Evolutionary conservation across 2,113 vertebrate genomes (phyloP).

Genomic region (Bubo blakistoni): DNA sequence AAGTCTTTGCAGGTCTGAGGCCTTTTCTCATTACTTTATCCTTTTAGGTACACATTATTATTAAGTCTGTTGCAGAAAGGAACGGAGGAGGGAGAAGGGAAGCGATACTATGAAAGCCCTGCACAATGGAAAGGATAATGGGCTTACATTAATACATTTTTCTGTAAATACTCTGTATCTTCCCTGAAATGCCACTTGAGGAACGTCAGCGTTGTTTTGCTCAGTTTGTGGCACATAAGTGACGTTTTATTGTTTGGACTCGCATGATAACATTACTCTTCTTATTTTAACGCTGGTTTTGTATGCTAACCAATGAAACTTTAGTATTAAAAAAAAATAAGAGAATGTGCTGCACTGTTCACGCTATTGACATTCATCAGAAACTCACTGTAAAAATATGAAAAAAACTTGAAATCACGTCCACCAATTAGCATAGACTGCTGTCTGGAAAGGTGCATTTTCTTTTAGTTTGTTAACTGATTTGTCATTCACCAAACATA

Average conservation of each 20-base stretch:
- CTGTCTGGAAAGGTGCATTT: not conserved
- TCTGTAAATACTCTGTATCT: not conserved
- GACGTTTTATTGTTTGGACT: not conserved
- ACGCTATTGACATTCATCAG: not conserved
- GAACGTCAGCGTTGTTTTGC: not conserved
- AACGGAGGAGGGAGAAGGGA: not conserved
- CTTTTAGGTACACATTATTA: not conserved
- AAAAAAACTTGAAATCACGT: not conserved
- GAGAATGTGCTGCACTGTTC: not conserved
- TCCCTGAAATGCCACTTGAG: not conserved
- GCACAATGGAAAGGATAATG: not conserved
- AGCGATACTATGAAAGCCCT: not conserved
- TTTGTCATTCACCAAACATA: not conserved
- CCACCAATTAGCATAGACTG: not conserved
- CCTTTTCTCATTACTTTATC: not conserved
- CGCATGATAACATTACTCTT: not conserved
- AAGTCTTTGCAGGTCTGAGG: not conserved
- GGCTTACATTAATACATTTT: not conserved
- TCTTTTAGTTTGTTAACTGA: not conserved
- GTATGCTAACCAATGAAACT: not conserved
- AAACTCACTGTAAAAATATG: not conserved
- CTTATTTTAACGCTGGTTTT: not conserved
- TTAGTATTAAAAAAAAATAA: not conserved
- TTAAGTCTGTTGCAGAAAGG: not conserved
- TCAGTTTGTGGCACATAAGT: not conserved